Evolutionary conservation across 2,797 vertebrate species (phyloP).

Genomic region (Urosaurus nigricauda): DNA sequence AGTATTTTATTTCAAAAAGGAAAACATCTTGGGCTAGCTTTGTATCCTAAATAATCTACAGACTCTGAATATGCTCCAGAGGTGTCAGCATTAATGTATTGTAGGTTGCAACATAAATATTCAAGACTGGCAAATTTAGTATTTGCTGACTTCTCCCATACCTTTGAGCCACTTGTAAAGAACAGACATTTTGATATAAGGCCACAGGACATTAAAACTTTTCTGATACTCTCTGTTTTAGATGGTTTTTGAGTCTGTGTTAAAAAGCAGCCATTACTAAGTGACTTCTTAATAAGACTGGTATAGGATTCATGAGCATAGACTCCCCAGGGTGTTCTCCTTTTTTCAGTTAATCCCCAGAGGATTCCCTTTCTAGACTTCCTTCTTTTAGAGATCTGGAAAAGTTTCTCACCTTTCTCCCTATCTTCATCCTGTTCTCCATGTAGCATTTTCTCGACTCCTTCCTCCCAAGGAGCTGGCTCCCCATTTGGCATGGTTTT

Average conservation of each 20-base stretch:
- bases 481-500: constrained; percentile 83
- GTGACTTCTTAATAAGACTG: not conserved
- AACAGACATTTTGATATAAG: not conserved
- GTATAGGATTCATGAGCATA: not conserved
- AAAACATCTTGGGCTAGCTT: not conserved
- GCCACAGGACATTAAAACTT: not conserved
- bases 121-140: not conserved
- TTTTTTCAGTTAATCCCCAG: not conserved
- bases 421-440: constrained; percentile 76
- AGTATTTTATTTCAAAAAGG: not conserved
- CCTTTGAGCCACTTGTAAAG: not conserved
- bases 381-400: constrained; percentile 15
- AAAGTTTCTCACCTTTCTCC: constrained; percentile 78
- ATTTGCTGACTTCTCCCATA: not conserved
- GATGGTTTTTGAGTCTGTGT: not conserved
- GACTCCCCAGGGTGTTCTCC: not conserved
- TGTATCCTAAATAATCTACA: not conserved
- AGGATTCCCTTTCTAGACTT: not conserved
- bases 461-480: constrained; percentile 70
- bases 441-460: constrained; percentile 65
- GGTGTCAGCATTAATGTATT: not conserved
- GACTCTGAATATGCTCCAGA: not conserved
- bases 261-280: not conserved
- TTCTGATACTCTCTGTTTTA: not conserved
- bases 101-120: not conserved